phyloP scores from a whole-genome alignment of 2,797 vertebrate species.

The Gallinago solitaria region DNA sequence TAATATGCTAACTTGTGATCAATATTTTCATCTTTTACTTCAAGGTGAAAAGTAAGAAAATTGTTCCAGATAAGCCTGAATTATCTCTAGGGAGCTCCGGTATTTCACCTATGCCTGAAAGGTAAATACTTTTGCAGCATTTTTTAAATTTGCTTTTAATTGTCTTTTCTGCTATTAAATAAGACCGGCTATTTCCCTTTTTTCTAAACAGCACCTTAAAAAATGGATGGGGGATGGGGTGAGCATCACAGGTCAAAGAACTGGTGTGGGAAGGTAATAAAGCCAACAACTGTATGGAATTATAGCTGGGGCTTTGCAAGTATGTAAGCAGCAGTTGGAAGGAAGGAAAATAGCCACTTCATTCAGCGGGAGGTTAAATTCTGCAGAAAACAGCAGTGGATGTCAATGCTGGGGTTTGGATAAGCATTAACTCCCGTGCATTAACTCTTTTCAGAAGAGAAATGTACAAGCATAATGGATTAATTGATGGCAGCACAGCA shows the following conservation, averaged over 20 bases:
- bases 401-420: background rate
- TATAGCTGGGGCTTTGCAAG: background rate
- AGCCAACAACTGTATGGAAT: background rate
- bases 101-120: constrained; percentile 68
- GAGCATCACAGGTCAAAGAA: background rate
- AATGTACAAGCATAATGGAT: background rate
- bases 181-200: background rate
- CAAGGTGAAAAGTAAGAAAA: constrained; percentile 74
- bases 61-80: constrained; percentile 72
- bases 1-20: constrained; percentile 28
- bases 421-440: background rate
- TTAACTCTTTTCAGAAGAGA: background rate
- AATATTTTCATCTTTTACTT: constrained; percentile 62
- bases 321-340: background rate
- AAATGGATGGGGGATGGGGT: background rate
- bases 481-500: constrained; percentile 23
- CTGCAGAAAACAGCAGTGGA: background rate
- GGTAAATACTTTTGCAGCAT: constrained; percentile 70
- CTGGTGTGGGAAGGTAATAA: background rate
- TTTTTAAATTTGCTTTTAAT: constrained; percentile 1
- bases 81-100: constrained; percentile 55
- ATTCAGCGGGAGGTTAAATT: constrained; percentile 7
- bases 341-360: background rate
- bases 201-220: background rate
- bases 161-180: background rate